A percentile compares a stretch with the other conserved stretches of the same genome.
phyloP scores from a whole-genome alignment of 2,888 invertebrate species.

The Trichopria drosophilae region DNA sequence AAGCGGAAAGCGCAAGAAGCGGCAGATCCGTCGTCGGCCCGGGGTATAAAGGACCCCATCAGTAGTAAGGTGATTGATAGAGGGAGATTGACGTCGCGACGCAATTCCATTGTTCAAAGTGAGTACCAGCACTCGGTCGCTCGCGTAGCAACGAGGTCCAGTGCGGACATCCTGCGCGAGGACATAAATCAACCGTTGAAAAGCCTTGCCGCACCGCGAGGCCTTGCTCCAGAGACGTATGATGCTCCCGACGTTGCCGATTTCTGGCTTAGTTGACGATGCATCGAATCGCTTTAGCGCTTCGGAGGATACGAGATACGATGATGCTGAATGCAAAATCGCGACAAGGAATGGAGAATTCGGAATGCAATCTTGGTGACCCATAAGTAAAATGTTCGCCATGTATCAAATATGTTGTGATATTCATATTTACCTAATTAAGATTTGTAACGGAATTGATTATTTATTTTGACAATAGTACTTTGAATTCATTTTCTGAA shows the following conservation, averaged over 20 bases:
- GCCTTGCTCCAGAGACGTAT: conserved; percentile 18
- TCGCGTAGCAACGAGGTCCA: conserved; percentile 43
- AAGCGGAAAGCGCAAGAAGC: conserved; percentile 16
- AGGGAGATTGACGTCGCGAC: conserved; percentile 55
- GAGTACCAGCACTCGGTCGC: conserved; percentile 37
- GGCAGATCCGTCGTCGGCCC: conserved; percentile 3
- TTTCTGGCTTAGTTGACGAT: no score
- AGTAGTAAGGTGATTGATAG: conserved; percentile 52
- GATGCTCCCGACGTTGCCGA: conserved; percentile 8
- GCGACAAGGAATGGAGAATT: no score
- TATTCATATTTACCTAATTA: no score
- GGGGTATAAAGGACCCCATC: conserved; percentile 14
- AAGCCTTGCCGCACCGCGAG: conserved; percentile 22
- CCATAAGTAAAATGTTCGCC: no score
- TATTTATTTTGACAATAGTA: no score
- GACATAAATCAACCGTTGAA: conserved; percentile 52
- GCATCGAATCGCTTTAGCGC: no score
- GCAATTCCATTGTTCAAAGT: conserved; percentile 57
- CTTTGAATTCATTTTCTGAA: no score
- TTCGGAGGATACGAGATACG: no score
- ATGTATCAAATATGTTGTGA: no score
- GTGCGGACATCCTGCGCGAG: conserved; percentile 44
- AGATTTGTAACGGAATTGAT: no score
- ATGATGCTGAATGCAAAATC: no score
- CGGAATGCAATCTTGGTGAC: no score